A percentile compares a stretch with the other conserved stretches of the same genome.
These are phyloP conservation scores for Drosophila sulfurigaster DNA, from an alignment of 1,140 invertebrate genomes.

Conservation along the genomic window DNA sequence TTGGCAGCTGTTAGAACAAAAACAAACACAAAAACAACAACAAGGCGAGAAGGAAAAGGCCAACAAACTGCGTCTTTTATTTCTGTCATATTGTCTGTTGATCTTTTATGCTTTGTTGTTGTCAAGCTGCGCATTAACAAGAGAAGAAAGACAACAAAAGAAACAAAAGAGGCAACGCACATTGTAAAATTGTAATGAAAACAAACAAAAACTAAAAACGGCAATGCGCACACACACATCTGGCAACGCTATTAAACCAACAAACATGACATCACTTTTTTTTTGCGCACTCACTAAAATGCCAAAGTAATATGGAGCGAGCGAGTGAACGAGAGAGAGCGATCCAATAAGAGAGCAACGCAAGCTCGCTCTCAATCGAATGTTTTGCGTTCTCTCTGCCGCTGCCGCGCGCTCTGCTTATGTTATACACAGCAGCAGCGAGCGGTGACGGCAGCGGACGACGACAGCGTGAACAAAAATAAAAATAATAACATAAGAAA, in stretches of 20 bases:
- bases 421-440: slow-evolving; percentile 40
- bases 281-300: slow-evolving; percentile 77
- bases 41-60: slow-evolving; percentile 2
- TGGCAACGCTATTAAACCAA: slow-evolving; percentile 75
- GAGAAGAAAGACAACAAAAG: slow-evolving; percentile 21
- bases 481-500: slow-evolving; percentile 79
- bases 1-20: slow-evolving; percentile 66
- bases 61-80: slow-evolving; percentile 34
- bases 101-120: slow-evolving; percentile 33
- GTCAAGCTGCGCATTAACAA: slow-evolving; percentile 54
- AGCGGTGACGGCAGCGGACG: slow-evolving; percentile 34
- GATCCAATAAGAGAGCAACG: slow-evolving; percentile 21
- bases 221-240: slow-evolving; percentile 53
- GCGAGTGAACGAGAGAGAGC: slow-evolving; percentile 7
- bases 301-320: slow-evolving; percentile 65
- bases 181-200: slow-evolving; percentile 54
- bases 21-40: slow-evolving; percentile 26
- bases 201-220: slow-evolving; percentile 62
- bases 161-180: slow-evolving; percentile 22
- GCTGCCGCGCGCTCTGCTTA: slow-evolving; percentile 19
- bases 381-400: slow-evolving; percentile 15
- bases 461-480: slow-evolving; percentile 56
- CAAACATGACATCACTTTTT: slow-evolving; percentile 83
- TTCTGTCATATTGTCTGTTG: neutral
- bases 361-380: slow-evolving; percentile 1